Conservation (phyloP, 2,888 invertebrate species). For the Apodemia mormo region DNA sequence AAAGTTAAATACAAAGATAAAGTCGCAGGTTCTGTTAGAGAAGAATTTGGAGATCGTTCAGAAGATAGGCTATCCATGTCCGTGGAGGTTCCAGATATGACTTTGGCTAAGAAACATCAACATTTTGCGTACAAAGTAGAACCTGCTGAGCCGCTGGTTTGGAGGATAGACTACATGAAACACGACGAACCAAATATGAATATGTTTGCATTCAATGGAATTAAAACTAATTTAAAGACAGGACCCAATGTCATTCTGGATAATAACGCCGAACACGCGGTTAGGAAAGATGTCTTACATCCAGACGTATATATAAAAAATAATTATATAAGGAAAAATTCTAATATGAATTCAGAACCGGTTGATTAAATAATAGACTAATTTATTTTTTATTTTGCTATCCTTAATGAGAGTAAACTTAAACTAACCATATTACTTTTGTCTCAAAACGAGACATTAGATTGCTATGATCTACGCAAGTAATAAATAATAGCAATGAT, state of each 20-base stretch:
- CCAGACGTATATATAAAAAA: constrained; percentile 69
- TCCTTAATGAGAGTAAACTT: too few relatives aligned
- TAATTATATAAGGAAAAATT: constrained; percentile 51
- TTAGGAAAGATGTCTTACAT: constrained; percentile 60
- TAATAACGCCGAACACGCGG: constrained; percentile 45
- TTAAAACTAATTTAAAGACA: constrained; percentile 49
- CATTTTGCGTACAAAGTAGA: constrained; percentile 50
- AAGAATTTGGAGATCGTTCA: constrained; percentile 51
- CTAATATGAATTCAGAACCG: constrained; percentile 42
- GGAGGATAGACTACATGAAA: constrained; percentile 71
- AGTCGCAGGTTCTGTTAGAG: constrained; percentile 32
- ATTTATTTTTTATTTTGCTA: not conserved
- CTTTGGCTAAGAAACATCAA: constrained; percentile 44
- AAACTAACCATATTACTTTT: too few relatives aligned
- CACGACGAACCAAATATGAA: constrained; percentile 63
- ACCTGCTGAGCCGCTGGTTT: constrained; percentile 53
- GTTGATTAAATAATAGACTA: constrained; percentile 38
- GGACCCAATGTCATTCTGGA: constrained; percentile 52
- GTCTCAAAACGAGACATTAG: too few relatives aligned
- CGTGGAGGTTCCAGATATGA: constrained; percentile 53
- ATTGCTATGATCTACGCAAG: too few relatives aligned
- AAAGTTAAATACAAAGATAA: constrained; percentile 70
- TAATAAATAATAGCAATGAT: too few relatives aligned
- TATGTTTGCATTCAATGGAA: constrained; percentile 52
- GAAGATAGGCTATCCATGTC: constrained; percentile 65